Base-by-base conservation (phyloP, 2,113 vertebrate species). In the Nerophis ophidion region DNA sequence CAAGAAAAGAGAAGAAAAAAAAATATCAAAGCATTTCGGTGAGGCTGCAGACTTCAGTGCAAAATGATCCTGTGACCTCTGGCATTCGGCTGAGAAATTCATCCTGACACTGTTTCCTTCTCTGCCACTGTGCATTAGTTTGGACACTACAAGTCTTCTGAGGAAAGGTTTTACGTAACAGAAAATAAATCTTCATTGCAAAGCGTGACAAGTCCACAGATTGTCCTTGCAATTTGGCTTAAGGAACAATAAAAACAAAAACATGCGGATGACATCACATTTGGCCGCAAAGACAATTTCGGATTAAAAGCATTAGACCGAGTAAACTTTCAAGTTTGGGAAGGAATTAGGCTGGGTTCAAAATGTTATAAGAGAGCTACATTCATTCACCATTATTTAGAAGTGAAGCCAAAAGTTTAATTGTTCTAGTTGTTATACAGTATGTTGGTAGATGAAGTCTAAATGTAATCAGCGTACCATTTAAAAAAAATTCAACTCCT, bases 51-150 rank as follows among this genome's bases (percentile, higher is more conserved):
- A 71, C 4, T 19, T 50, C 35, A 48, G 45, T 60, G 26, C 19
- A 48, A 26, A 60, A 35, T 16, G 33, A 48, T 12, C 44, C 67
- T 57, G 59, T 70, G 82, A 82, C 79, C 76, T 57, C 61, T 81
- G 81, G 71, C 81, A 82, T 85, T 82, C 63, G 60, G 17, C 44
- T 79, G 84, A 86, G 63, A 47, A 76, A 87, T 86, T 63, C 60
- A 67, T 70, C 46, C 70, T 83, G 85, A 84, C 83, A 84, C 65
- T 63, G 65, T 60, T 68, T 57, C 52, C 59, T 70, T 63, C 50
- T 66, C 62, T 80, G 82, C 75, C 86, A 80, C 53, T 70, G 75
- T 75, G 70, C 60, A 81, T 86, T 77, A 67, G 48, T 57, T 26
- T 53, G 61, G 17, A 80, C 49, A 59, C 16, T 61, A 58, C 67